Evolutionary conservation across 2,888 invertebrate species (phyloP), one percentile per base, ranked within the genome.

Genomic region (Epinotia bilunana): DNA sequence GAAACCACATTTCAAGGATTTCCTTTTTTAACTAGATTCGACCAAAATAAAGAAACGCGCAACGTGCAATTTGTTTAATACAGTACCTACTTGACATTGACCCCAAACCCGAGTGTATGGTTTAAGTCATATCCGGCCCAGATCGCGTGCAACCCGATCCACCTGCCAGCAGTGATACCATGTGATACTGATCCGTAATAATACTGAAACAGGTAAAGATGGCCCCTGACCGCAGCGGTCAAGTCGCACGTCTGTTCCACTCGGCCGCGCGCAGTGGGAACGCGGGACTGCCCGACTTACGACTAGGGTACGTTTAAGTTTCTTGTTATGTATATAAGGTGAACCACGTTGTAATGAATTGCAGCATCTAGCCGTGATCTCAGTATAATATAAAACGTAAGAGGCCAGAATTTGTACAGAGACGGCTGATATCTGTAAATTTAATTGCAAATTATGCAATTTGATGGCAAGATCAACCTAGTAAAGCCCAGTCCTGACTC

Each of bases 171-270:
- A 72, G 57, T 12, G 72, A 46, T 58, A 69, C 28, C 6, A 20
- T 7, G 68, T 57, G 55, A 23, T 16, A 63, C 16, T 18, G 20
- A 58, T 61, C 39, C 62, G 58, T 73, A 60, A 73, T 65, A 73
- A 67, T 39, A 67, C 53, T 33, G 49, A 58, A 63, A 63, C 53
- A 53, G 60, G 67, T 43, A 11, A 23, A 62, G 72, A 43, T 55
- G 74, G 71, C 64, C 65, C 72, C 64, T 67, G 75, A 67, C 75
- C 75, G 75, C 65, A 18, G 68, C 72, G 75, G 75, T 62, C 75
- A 62, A 46, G 71, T 75, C 75, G 43, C 72, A 72, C 75, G 75
- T 39, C 70, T 64, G 74, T 67, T 61, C 58, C 72, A 67, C 72
- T 18, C 67, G 61, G 67, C 71, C 60, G 75, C 75, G 43, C 68